Evolutionary conservation across 2,888 invertebrate genomes (phyloP), one percentile per base, ranked within the genome.

Genomic region (Teinopalpus imperialis): DNA sequence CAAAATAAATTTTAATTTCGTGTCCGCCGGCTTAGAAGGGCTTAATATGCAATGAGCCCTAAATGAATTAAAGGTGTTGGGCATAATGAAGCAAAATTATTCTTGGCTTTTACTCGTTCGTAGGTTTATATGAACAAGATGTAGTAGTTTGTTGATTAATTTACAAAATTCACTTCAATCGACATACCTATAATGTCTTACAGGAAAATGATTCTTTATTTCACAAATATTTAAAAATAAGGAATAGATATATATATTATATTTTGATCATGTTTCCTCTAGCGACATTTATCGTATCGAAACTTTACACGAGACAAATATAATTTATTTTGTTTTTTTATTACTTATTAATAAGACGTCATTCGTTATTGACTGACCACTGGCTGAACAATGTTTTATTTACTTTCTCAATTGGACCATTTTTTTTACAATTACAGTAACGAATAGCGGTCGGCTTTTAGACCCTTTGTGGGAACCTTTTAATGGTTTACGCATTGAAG

Each of bases 381-480:
- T 48, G 47, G 51, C 40, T 32, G 53, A 52, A 57, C 56, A 59
- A 58, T 55, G 52, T 51, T 45, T 49, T 51, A 51, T 49, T 55
- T 56, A 50, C 53, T 57, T 54, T 54, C 56, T 54, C 57, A 57
- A 59, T 57, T 59, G 52, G 51, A 52, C 51, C 56, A 44, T 61
- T 67, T 48, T 61, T 67, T 48, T 52, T 63, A 63, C 69, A 66
- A 66, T 68, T 63, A 64, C 61, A 58, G 59, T 68, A 68, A 63
- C 65, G 62, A 69, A 64, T 68, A 57, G 57, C 53, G 55, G 55
- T 57, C 42, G 49, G 51, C 49, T 65, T 63, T 69, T 61, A 59
- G 64, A 51, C 54, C 62, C 64, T 70, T 74, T 72, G 69, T 69
- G 61, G 61, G 56, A 51, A 8, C 8, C 43, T 44, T 56, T 56